Evolutionary conservation across 2,888 invertebrate species (phyloP).

Genomic region (Cryptocephalus moraei): DNA sequence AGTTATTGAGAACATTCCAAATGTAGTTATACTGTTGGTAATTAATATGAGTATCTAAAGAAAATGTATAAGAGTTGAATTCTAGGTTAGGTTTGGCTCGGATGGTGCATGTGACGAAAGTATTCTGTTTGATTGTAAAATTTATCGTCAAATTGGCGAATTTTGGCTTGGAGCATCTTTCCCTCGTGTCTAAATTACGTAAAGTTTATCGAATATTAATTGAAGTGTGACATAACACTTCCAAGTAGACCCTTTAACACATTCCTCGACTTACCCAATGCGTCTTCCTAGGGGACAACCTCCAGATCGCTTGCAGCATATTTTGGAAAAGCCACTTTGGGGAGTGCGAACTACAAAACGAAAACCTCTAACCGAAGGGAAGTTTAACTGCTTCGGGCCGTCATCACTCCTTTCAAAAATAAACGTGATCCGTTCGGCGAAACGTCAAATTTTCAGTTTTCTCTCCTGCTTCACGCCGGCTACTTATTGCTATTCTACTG

Average conservation of each 20-base stretch:
- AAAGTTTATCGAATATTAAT: not conserved
- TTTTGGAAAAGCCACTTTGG: constrained; percentile 26
- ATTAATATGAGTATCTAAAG: no score
- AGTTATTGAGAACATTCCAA: not conserved
- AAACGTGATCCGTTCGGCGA: no score
- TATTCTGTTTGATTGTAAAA: no score
- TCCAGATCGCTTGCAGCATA: constrained; percentile 31
- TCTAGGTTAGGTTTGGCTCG: no score
- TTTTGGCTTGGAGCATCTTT: no score
- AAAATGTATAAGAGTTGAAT: no score
- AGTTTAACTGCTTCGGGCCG: constrained; percentile 15
- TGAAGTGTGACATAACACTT: constrained; percentile 24
- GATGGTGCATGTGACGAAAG: no score
- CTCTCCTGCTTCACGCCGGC: no score
- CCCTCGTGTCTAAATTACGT: no score
- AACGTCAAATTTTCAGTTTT: no score
- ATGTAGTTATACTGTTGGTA: not conserved
- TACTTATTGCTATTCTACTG: no score
- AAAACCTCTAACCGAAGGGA: constrained; percentile 5
- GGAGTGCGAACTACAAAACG: constrained; percentile 2
- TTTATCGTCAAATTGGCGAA: no score
- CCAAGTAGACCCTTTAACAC: constrained; percentile 9
- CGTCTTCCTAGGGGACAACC: constrained; percentile 23
- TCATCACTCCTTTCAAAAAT: constrained; percentile 15
- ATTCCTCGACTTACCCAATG: constrained; percentile 23